A percentile compares a stretch with the other conserved stretches of the same genome.
These are phyloP conservation scores for Falco biarmicus DNA, from an alignment of 2,797 vertebrate species.

Conservation along the genomic window DNA sequence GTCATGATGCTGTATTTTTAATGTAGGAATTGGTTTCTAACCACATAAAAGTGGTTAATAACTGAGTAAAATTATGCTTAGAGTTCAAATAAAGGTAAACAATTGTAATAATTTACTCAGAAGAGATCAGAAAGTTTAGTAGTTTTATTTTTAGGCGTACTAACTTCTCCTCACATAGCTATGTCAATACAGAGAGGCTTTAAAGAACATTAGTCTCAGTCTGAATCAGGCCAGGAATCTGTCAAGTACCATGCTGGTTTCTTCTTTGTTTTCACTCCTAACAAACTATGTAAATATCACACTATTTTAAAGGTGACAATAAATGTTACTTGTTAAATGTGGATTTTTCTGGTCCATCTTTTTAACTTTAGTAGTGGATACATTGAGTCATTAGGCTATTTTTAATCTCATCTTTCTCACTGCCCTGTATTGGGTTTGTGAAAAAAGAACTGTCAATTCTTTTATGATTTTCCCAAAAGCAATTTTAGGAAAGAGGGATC, in stretches of 20 bases:
- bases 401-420: constrained; percentile 16
- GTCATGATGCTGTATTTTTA: neutral
- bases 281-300: neutral
- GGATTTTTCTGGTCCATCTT: neutral
- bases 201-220: neutral
- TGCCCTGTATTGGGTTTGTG: neutral
- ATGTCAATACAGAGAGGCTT: neutral
- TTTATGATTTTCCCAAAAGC: neutral
- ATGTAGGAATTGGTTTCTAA: neutral
- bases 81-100: neutral
- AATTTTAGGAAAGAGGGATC: neutral
- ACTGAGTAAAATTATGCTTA: neutral
- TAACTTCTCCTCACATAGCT: neutral
- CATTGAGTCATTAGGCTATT: neutral
- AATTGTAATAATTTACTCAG: neutral
- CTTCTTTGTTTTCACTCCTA: neutral
- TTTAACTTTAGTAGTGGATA: neutral
- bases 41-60: neutral
- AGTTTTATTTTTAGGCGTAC: neutral
- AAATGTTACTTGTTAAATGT: constrained; percentile 4
- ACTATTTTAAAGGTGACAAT: neutral
- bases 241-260: neutral
- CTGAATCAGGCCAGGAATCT: neutral
- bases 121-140: neutral
- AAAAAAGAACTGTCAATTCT: neutral